Evolutionary conservation across 2,888 invertebrate genomes (phyloP), one percentile per base, ranked within the genome.

Genomic region (Macaria notata): DNA sequence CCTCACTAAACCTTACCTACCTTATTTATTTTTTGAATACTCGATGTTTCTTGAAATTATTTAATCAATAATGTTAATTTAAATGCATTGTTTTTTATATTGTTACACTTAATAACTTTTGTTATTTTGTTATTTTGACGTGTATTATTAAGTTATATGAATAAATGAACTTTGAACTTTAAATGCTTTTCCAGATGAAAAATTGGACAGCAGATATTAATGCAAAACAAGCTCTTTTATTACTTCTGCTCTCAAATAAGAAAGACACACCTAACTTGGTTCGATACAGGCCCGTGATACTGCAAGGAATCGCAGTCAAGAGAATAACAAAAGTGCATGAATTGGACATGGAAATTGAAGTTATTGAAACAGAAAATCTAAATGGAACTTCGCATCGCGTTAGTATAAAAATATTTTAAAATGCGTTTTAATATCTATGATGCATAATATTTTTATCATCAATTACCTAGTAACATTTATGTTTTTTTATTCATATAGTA

Each of bases 301-400:
- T 90, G 31, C 90, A 90, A 69, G 90, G 84, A 0, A 89, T 90
- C 46, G 88, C 90, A 6, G 78, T 87, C 1, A 87, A 86, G 33
- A 83, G 90, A 66, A 90, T 90, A 9, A 89, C 88, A 6, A 71
- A 78, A 31, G 76, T 78, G 3, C 73, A 76, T 2, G 90, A 90
- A 70, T 70, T 90, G 36, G 87, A 90, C 56, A 84, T 87, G 84
- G 89, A 90, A 69, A 84, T 88, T 9, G 88, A 89, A 76, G 88
- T 90, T 0, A 85, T 90, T 61, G 88, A 88, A 63, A 83, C 69
- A 58, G 89, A 90, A 72, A 76, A 81, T 62, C 69, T 87, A 19
- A 77, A 78, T 61, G 75, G 71, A 60, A 57, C 74, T 36, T 65
- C 74, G 4, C 41, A 4, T n/a, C 74, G 79, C 80, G 88, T 87